Base-by-base conservation (phyloP, 92 coral and sea anemone genomes). In the Anthopleura xanthogrammica region DNA sequence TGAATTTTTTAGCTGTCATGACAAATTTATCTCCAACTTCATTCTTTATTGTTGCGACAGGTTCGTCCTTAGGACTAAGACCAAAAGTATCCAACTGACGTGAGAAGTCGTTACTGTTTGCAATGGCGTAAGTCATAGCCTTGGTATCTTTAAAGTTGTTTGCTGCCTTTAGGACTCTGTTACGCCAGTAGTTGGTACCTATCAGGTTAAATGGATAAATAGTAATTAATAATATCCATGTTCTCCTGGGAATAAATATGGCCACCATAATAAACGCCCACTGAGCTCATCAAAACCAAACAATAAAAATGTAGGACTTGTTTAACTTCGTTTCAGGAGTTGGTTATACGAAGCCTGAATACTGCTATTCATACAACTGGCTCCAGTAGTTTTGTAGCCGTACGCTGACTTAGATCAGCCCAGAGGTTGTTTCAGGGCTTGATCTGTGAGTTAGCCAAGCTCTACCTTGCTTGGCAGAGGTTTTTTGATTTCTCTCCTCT, bases 111-210 rank as follows among this genome's bases (percentile, higher is more conserved):
- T 10, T 13, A 12, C 77, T 73, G 41, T 86, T 54, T 5, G 98
- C 95, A 81, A 95, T 92, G 17, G 95, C 98, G 89, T 86, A 95
- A 90, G 83, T 94, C 88, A 95, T 83, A 13, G 84, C 97, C 77
- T 90, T 94, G 52, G 74, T 29, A 58, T 84, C 86, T 41, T 87
- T 81, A 72, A 90, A 90, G 36, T 80, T 85, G 54, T 72, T 82
- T 75, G 98, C 93, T 75, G 87, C 96, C 77, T 95, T 95, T 60
- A 95, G 39, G 16, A 95, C 89, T 84, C 98, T 89, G 89, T 95
- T 95, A 40, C 98, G 93, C 98, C 98, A 95, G 82, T 95, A 95
- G 86, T 87, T 92, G 55, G 98, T 90, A 4, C 99, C 99, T 96
- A 39, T 20, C 39, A 42, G 71, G 6, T 23, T 41, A 24, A 16